Evolutionary conservation across 2,797 vertebrate species (phyloP), one percentile per base, ranked within the genome.

Genomic region (Crenichthys baileyi): DNA sequence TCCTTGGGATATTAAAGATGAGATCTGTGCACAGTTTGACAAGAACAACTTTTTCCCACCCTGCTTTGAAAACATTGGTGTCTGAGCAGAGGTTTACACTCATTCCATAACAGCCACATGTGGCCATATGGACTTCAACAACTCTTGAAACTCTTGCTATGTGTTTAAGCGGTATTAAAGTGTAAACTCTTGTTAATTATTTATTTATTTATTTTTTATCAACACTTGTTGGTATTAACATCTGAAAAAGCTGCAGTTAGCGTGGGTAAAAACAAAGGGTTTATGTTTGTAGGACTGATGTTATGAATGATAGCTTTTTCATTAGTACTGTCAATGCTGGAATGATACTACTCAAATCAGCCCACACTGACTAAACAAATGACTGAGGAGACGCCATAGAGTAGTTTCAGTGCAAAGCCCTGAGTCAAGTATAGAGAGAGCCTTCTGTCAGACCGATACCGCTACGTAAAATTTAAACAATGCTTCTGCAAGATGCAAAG

Each of bases 361-460:
- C 79, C 81, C 76, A 76, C 26, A 0, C 51, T 80, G 74, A 85
- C 79, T 76, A n/a, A 60, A 73, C 58, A 29, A 79, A 13, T 76
- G 85, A 78, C 79, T 75, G 70, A 77, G 46, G 18, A 87, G 55
- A 72, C 48, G 63, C 76, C 12, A 48, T 61, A 9, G 78, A 81
- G 83, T 90, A 85, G 86, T 92, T 90, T 93, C 89, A 39, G 15
- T 84, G 72, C 36, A 65, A 36, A 41, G n/a, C 13, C 24, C 29
- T 86, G 80, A 92, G 85, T 90, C 89, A 87, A 75, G 51, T 83
- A 77, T 48, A 44, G 77, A 85, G 7, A 46, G 71, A 26, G 55
- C 50, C n/a, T 61, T 70, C 72, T 50, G 48, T 85, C 29, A 61
- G 67, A 68, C 29, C 31, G 39, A 76, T 53, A 53, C 39, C 3